Evolutionary conservation across 37 sponge, comb jelly and placozoan species (phyloP).

Genomic region (Haliclona indistincta): DNA sequence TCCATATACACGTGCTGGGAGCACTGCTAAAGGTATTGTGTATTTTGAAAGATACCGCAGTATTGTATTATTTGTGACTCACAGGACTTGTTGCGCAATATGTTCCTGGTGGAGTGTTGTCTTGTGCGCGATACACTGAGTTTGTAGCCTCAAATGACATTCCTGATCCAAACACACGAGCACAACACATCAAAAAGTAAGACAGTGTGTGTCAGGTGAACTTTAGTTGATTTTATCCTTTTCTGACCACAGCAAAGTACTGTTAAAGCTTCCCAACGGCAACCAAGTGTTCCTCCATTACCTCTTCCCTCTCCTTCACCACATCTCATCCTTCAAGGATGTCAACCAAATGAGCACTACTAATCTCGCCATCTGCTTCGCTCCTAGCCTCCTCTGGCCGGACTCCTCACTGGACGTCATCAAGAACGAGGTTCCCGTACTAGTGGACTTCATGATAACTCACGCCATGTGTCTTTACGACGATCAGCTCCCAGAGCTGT

Average conservation of each 20-base stretch:
- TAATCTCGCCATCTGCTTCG: constrained; percentile 80
- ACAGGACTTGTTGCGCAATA: too few relatives aligned
- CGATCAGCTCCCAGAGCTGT: constrained; percentile 48
- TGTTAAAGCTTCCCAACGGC: constrained; percentile 44
- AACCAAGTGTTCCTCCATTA: constrained; percentile 59
- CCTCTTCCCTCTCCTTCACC: constrained; percentile 62
- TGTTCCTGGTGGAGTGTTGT: constrained; percentile 63
- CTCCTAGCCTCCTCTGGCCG: constrained; percentile 82
- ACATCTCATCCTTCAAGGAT: constrained; percentile 42
- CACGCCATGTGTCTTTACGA: constrained; percentile 60
- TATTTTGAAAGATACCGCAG: background rate
- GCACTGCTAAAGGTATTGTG: constrained; percentile 46
- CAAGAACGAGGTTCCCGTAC: constrained; percentile 77
- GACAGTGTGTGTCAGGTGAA: background rate
- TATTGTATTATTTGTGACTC: background rate
- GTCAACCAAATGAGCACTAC: constrained; percentile 65
- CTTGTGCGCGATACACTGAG: constrained; percentile 62
- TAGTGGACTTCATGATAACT: constrained; percentile 73
- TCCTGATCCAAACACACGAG: constrained; percentile 42
- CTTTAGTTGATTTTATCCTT: background rate
- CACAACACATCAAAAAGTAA: constrained; percentile 50
- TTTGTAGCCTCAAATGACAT: constrained; percentile 77
- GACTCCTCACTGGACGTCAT: constrained; percentile 72
- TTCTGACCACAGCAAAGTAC: constrained; percentile 22
- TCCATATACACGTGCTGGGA: constrained; percentile 42